Evolutionary conservation across 1,140 invertebrate species (phyloP).

Genomic region (Plutomurus gul): DNA sequence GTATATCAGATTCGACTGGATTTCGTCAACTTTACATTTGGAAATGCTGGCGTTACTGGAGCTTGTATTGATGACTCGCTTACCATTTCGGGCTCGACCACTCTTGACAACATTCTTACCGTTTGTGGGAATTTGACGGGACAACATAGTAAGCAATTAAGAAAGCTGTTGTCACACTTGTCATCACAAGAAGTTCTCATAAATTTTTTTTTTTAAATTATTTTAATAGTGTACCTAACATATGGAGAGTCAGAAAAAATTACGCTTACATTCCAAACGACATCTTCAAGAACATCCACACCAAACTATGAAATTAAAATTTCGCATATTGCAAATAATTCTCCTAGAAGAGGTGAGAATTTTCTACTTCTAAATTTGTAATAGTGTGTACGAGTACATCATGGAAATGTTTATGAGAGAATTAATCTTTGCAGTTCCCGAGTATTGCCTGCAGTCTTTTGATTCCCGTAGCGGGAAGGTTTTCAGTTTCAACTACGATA

Average conservation of each 20-base stretch:
- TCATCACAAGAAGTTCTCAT: too few species aligned
- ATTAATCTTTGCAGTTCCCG: neutral
- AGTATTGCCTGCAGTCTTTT: slow-evolving; percentile 25
- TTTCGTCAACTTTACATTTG: slow-evolving; percentile 12
- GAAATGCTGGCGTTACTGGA: neutral
- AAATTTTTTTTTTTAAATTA: neutral
- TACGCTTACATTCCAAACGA: neutral
- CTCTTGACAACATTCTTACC: neutral
- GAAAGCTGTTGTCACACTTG: too few species aligned
- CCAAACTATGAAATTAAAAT: slow-evolving; percentile 14
- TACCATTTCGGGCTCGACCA: slow-evolving; percentile 4
- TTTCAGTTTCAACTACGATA: slow-evolving; percentile 2
- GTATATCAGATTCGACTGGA: slow-evolving; percentile 36
- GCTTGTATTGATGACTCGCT: neutral
- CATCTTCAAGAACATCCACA: neutral
- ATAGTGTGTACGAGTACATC: neutral
- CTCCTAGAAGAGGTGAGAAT: slow-evolving; percentile 3
- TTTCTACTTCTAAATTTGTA: neutral
- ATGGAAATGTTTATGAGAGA: too few species aligned
- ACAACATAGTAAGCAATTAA: slow-evolving; percentile 19
- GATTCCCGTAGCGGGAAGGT: neutral
- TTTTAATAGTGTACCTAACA: slow-evolving; percentile 27
- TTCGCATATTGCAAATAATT: slow-evolving; percentile 12
- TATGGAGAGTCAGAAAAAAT: slow-evolving; percentile 34
- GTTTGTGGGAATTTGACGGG: slow-evolving; percentile 26